A percentile compares a stretch with the other conserved stretches of the same genome.
These are phyloP conservation scores for Buphagus erythrorhynchus DNA, from an alignment of 2,797 vertebrate species.

Conservation along the genomic window DNA sequence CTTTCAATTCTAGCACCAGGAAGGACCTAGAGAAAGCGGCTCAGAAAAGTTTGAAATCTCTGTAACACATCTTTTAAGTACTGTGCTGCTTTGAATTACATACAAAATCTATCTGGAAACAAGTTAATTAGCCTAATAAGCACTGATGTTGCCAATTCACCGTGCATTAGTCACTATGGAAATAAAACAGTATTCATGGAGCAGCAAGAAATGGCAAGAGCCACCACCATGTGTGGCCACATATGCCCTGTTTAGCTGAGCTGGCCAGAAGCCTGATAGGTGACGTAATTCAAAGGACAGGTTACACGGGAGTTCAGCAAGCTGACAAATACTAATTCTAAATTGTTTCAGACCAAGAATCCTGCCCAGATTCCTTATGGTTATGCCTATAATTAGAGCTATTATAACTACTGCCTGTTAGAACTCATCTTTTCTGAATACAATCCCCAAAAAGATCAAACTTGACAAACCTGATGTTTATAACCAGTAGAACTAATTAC, in stretches of 20 bases:
- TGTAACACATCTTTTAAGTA: background rate
- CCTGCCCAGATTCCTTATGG: background rate
- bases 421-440: background rate
- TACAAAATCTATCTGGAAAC: background rate
- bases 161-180: background rate
- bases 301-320: background rate
- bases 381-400: background rate
- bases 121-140: conserved; percentile 4
- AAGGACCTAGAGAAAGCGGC: background rate
- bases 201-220: background rate
- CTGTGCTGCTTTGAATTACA: background rate
- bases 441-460: background rate
- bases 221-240: background rate
- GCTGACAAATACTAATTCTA: background rate
- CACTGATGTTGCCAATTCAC: background rate
- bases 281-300: background rate
- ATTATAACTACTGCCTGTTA: background rate
- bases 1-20: background rate
- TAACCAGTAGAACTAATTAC: background rate
- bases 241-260: background rate
- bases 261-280: background rate
- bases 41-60: background rate
- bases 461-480: background rate
- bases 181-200: background rate
- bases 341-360: background rate